Evolutionary conservation across 2,888 invertebrate genomes (phyloP).

Genomic region (Hyposoter didymator): DNA sequence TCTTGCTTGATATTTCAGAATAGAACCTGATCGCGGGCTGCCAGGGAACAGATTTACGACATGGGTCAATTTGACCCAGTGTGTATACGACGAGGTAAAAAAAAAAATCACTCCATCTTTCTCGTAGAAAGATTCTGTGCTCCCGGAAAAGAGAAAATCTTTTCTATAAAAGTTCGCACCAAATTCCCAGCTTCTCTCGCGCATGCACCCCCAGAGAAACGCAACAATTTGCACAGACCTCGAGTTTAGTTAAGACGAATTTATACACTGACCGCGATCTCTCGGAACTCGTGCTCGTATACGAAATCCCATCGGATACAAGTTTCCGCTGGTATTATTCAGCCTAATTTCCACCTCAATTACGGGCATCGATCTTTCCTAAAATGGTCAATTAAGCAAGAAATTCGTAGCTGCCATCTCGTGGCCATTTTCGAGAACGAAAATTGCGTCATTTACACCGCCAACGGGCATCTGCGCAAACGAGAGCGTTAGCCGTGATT

Average conservation of each 20-base stretch:
- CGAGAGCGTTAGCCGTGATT: not conserved
- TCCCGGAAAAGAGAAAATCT: not conserved
- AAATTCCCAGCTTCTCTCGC: not conserved
- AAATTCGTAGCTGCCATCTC: slow-evolving; percentile 20
- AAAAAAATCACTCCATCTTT: not conserved
- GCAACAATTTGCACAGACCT: not conserved
- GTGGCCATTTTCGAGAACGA: not conserved
- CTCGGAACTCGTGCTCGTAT: not conserved
- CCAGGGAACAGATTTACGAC: too few relatives aligned
- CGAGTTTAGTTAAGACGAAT: not conserved
- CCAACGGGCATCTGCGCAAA: not conserved
- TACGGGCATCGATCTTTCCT: not conserved
- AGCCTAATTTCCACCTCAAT: not conserved
- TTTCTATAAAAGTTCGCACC: not conserved
- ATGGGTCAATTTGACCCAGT: too few relatives aligned
- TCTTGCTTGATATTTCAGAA: too few relatives aligned
- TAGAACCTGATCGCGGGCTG: too few relatives aligned
- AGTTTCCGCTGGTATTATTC: slow-evolving; percentile 12
- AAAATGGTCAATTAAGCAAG: slow-evolving; percentile 9
- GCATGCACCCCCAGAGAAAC: not conserved
- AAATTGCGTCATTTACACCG: slow-evolving; percentile 37
- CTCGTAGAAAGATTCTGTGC: not conserved
- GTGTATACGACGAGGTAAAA: too few relatives aligned
- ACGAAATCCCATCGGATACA: not conserved
- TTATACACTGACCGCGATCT: not conserved